A percentile compares a stretch with the other conserved stretches of the same genome.
These are phyloP conservation scores for Ichneumon xanthorius DNA, from an alignment of 2,888 invertebrate species.

Conservation along the genomic window DNA sequence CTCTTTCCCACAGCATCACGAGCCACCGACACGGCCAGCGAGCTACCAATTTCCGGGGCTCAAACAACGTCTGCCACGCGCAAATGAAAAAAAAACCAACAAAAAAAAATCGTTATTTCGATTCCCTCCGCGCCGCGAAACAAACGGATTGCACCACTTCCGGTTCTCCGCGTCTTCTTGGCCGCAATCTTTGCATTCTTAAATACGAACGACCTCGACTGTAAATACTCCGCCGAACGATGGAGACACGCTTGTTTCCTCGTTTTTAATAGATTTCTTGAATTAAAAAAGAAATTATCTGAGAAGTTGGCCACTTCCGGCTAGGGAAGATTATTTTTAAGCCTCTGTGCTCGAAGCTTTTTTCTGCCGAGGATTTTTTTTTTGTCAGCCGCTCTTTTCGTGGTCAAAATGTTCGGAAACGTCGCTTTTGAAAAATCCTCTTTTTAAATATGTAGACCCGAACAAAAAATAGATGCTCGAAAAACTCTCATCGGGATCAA, in stretches of 20 bases:
- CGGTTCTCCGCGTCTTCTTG: slow-evolving; percentile 28
- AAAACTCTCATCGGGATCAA: too few relatives aligned
- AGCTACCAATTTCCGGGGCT: slow-evolving; percentile 61
- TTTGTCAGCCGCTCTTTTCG: too few relatives aligned
- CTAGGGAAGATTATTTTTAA: neutral
- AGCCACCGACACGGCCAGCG: slow-evolving; percentile 21
- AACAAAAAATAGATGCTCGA: too few relatives aligned
- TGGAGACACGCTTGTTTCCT: neutral
- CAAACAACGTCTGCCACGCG: slow-evolving; percentile 35
- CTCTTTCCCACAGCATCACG: slow-evolving; percentile 13
- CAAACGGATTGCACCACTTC: slow-evolving; percentile 31
- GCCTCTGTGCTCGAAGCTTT: neutral
- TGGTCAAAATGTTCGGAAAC: too few relatives aligned
- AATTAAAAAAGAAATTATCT: too few relatives aligned
- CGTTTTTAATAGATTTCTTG: neutral
- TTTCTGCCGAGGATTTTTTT: neutral
- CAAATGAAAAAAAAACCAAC: slow-evolving; percentile 35
- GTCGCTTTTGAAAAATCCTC: too few relatives aligned
- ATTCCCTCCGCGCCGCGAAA: slow-evolving; percentile 23
- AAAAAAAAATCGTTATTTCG: slow-evolving; percentile 50
- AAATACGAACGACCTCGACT: neutral
- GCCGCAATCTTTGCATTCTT: neutral
- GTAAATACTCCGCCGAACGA: neutral
- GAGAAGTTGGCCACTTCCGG: neutral
- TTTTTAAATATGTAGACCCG: too few relatives aligned